phyloP scores from a whole-genome alignment of 2,113 vertebrate genomes.

The Heloderma charlesbogerti region DNA sequence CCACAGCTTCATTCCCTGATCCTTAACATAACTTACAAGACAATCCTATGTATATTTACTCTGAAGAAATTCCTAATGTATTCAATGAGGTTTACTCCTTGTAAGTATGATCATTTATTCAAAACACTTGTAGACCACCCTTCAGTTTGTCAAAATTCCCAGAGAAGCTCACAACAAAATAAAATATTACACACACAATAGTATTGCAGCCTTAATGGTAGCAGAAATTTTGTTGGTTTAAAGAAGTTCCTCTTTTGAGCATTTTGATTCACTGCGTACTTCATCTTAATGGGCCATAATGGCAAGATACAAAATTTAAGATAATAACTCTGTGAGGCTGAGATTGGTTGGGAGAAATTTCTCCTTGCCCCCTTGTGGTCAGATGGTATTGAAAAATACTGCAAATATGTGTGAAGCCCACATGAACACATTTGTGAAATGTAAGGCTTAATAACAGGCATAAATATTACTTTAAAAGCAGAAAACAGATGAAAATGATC shows the following conservation, averaged over 20 bases:
- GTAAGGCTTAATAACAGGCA: background rate
- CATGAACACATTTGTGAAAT: background rate
- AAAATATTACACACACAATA: background rate
- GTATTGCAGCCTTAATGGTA: background rate
- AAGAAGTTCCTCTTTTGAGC: background rate
- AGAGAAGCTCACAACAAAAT: background rate
- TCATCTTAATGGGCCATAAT: background rate
- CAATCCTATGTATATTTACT: background rate
- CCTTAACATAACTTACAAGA: background rate
- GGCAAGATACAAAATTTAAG: background rate
- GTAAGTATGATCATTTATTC: background rate
- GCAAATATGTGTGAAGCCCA: slow-evolving; percentile 7
- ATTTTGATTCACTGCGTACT: background rate
- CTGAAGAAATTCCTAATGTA: background rate
- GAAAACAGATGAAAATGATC: background rate
- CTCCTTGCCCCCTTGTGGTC: slow-evolving; percentile 40
- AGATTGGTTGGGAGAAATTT: background rate
- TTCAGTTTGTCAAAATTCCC: background rate
- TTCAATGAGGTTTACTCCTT: background rate
- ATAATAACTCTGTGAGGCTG: background rate
- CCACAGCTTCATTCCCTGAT: background rate
- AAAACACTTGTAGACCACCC: background rate
- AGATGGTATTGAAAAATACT: slow-evolving; percentile 12
- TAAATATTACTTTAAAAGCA: background rate
- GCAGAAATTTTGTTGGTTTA: background rate